phyloP scores from a whole-genome alignment of 2,797 vertebrate species.

The Nothura maculosa region DNA sequence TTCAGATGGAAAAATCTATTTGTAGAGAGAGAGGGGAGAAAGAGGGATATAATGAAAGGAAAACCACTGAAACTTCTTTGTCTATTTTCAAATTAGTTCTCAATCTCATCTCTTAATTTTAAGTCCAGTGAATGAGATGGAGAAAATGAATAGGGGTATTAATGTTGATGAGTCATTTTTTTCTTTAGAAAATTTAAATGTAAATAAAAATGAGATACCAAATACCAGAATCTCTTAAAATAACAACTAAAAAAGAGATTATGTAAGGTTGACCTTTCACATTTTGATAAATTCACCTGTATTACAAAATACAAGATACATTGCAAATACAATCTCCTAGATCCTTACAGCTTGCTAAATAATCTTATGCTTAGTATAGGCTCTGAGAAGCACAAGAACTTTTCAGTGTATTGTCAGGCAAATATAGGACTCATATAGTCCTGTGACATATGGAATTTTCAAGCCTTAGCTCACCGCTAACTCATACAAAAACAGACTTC shows the following conservation, averaged over 20 bases:
- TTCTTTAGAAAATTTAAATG: background rate
- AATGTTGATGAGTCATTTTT: slow-evolving; percentile 18
- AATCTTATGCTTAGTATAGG: background rate
- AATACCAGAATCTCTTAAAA: background rate
- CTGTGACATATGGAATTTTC: background rate
- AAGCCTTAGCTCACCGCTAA: background rate
- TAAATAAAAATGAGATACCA: background rate
- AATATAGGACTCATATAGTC: background rate
- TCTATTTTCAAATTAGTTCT: background rate
- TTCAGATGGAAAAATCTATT: slow-evolving; percentile 13
- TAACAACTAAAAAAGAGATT: background rate
- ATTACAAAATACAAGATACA: background rate
- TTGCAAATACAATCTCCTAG: background rate
- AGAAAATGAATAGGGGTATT: background rate
- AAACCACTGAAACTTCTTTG: background rate
- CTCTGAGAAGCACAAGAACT: background rate
- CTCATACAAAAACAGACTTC: background rate
- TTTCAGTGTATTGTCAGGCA: background rate
- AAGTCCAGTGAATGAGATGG: background rate
- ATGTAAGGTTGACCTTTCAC: background rate
- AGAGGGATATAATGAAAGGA: background rate
- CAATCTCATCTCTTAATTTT: background rate
- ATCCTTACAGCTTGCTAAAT: background rate
- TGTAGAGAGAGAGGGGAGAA: background rate
- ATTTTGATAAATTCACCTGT: background rate